phyloP scores from a whole-genome alignment of 2,797 vertebrate genomes.

The Chaetodon trifasciatus region DNA sequence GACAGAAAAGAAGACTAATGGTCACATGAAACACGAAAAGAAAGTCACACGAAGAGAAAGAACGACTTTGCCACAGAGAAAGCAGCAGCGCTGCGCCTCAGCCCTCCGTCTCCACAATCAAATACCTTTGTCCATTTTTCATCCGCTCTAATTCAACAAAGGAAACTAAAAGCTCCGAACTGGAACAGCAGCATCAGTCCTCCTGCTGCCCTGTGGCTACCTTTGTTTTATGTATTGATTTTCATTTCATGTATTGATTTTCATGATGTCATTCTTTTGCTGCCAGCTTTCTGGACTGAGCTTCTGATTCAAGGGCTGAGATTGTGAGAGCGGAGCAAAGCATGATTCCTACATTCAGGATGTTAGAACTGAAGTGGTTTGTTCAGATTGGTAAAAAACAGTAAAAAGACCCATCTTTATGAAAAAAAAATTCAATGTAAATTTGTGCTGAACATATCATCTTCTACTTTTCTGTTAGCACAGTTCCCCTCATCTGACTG shows the following conservation, averaged over 20 bases:
- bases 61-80: constrained; percentile 51
- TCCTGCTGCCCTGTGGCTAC: not conserved
- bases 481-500: not conserved
- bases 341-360: not conserved
- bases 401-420: not conserved
- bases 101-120: constrained; percentile 28
- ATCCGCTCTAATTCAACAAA: constrained; percentile 13
- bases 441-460: not conserved
- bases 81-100: constrained; percentile 46
- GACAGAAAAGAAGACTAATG: constrained; percentile 66
- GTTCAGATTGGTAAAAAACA: not conserved
- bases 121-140: not conserved
- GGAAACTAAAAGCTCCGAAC: constrained; percentile 8
- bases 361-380: not conserved
- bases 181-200: not conserved
- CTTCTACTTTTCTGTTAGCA: not conserved
- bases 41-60: constrained; percentile 52
- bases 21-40: constrained; percentile 66
- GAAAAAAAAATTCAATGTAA: not conserved
- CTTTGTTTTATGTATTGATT: not conserved
- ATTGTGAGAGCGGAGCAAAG: constrained; percentile 32
- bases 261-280: not conserved
- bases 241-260: not conserved
- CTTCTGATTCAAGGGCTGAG: constrained; percentile 40
- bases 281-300: constrained; percentile 13